Evolutionary conservation across 2,113 vertebrate genomes (phyloP), one percentile per base, ranked within the genome.

Genomic region (Neogobius melanostomus): DNA sequence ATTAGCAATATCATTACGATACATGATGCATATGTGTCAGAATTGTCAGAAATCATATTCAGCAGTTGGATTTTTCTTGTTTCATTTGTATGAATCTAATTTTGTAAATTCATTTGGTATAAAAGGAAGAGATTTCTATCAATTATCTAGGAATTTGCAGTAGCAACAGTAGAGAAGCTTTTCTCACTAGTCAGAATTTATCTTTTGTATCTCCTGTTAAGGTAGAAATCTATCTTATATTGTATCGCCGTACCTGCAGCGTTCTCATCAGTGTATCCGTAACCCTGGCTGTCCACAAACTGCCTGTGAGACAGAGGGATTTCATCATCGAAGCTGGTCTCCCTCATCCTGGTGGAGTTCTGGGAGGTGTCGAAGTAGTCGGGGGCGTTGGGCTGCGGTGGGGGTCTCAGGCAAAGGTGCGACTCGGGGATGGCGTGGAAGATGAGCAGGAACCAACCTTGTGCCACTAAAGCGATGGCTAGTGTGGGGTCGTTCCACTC

Each of bases 331-430:
- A 98, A 98, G 48, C 95, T 95, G 0, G 97, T 97, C 92, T 98
- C 96, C 46, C 97, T 92, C 95, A 98, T 95, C 72, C 96, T 91
- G 0, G 97, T 94, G 42, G 96, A 93, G 0, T 95, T 95, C 88
- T 97, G 97, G 0, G 97, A 95, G 1, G 97, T 98, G 82, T 98
- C 97, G 8, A 99, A 99, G 92, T 98, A 98, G 88, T 98, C 97
- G 9, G 97, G 96, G 0, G 95, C 93, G 66, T 91, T 95, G 64
- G 96, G 96, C 88, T 97, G 97, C 11, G 95, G 94, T 0, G 96
- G 92, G 0, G 95, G 92, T 63, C 93, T 93, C 66, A 98, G 92
- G 88, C 94, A 92, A 81, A 93, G 90, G 82, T 98, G 96, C 56
- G 97, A 90, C 90, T 98, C 97, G 0, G 97, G 96, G 76, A 95